Percentiles rank a stretch among this genome's conserved stretches.
These are phyloP conservation scores for Graptemys geographica DNA, from an alignment of 2,797 vertebrate genomes.

Conservation along the genomic window DNA sequence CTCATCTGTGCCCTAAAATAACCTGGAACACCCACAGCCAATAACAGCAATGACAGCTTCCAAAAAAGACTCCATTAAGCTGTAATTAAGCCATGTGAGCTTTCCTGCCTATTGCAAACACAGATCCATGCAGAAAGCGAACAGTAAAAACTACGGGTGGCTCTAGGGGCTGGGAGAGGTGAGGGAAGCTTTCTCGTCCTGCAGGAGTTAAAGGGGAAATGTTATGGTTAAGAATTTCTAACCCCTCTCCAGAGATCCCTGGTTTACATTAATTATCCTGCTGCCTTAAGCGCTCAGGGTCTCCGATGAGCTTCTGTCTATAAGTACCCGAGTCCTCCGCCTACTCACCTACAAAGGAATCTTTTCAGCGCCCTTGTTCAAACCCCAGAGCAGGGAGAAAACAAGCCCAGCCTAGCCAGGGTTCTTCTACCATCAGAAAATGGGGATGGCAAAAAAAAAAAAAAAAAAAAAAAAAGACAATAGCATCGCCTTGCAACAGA, in stretches of 20 bases:
- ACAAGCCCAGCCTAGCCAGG: conserved; percentile 5
- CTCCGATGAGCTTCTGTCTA: conserved; percentile 59
- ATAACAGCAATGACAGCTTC: neutral
- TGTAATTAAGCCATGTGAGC: neutral
- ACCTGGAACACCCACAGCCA: neutral
- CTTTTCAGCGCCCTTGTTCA: neutral
- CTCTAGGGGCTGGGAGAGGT: neutral
- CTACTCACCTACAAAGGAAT: conserved; percentile 51
- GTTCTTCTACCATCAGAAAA: neutral
- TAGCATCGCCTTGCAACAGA: neutral
- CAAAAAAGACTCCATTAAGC: neutral
- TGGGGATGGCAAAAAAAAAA: neutral
- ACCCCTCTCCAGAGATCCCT: conserved; percentile 78
- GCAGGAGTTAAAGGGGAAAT: conserved; percentile 69
- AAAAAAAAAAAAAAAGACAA: too few species aligned
- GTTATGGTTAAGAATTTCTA: conserved; percentile 82
- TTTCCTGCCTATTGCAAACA: neutral
- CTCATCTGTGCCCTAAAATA: conserved; percentile 1
- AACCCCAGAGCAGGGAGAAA: neutral
- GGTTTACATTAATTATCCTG: conserved; percentile 88
- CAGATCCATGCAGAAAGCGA: neutral
- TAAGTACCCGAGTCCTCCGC: conserved; percentile 47
- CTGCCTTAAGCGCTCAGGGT: conserved; percentile 80
- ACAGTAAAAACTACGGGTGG: neutral
- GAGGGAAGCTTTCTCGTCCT: neutral